Evolutionary conservation across 1,140 invertebrate genomes (phyloP).

Genomic region (Drosophila ohnishii): DNA sequence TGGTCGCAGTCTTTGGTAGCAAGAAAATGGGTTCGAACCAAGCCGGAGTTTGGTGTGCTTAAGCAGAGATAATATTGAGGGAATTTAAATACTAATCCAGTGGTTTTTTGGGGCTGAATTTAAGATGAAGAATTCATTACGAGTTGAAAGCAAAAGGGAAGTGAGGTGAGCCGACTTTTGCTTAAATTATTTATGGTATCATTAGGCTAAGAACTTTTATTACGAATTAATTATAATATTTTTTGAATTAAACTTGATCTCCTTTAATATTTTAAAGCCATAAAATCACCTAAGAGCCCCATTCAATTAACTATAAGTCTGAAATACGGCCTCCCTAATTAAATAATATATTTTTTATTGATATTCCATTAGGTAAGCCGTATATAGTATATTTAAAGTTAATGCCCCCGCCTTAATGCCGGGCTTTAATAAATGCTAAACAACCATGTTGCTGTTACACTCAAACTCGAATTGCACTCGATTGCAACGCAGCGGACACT

Average conservation of each 20-base stretch:
- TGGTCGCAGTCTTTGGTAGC: slow-evolving; percentile 3
- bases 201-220: not conserved
- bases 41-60: slow-evolving; percentile 16
- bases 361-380: slow-evolving; percentile 7
- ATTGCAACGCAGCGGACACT: slow-evolving; percentile 17
- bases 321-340: not conserved
- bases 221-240: not conserved
- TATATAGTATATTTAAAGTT: slow-evolving; percentile 4
- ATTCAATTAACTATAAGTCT: not conserved
- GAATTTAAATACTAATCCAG: slow-evolving; percentile 18
- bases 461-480: slow-evolving; percentile 17
- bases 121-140: not conserved
- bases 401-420: not conserved
- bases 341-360: slow-evolving; percentile 17
- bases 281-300: not conserved
- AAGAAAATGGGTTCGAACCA: slow-evolving; percentile 33
- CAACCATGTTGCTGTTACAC: slow-evolving; percentile 28
- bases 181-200: not conserved
- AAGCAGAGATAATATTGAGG: slow-evolving; percentile 4
- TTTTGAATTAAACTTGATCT: not conserved
- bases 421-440: slow-evolving; percentile 27
- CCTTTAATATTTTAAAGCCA: not conserved
- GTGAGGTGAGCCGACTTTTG: not conserved
- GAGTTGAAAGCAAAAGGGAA: not conserved
- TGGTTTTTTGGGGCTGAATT: not conserved